These are phyloP conservation scores for Apodemus speciosus DNA, from an alignment of 2,113 vertebrate genomes.

Conservation along the genomic window DNA sequence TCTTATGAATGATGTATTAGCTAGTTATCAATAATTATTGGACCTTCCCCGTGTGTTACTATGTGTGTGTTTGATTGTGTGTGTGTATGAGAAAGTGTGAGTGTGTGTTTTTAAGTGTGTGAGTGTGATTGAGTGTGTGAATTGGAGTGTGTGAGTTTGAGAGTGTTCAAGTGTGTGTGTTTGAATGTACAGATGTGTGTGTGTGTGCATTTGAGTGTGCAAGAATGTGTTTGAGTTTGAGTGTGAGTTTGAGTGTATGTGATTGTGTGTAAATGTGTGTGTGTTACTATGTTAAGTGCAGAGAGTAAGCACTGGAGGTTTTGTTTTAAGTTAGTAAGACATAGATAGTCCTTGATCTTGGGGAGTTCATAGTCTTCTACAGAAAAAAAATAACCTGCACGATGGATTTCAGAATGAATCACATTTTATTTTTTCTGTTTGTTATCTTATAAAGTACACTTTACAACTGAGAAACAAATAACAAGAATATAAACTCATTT, in stretches of 20 bases:
- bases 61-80: not conserved
- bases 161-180: not conserved
- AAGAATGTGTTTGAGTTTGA: not conserved
- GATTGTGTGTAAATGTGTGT: not conserved
- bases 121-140: not conserved
- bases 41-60: not conserved
- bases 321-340: not conserved
- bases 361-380: slow-evolving; percentile 24
- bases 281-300: not conserved
- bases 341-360: slow-evolving; percentile 24
- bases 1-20: not conserved
- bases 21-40: slow-evolving; percentile 1
- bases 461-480: slow-evolving; percentile 44
- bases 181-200: too few species aligned
- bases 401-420: slow-evolving; percentile 54
- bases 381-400: slow-evolving; percentile 39
- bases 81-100: not conserved
- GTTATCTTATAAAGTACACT: slow-evolving; percentile 35
- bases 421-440: slow-evolving; percentile 13
- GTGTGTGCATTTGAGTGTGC: not conserved
- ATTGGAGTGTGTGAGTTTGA: not conserved
- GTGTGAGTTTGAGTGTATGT: not conserved
- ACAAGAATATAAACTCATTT: slow-evolving; percentile 17
- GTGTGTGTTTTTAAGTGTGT: not conserved
- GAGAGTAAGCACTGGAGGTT: not conserved